These are phyloP conservation scores for human DNA, from an alignment of 2,113 vertebrate species.

Conservation along the genomic window GRCh38 chr16:29328001-29328500, in stretches of 20 bases:
- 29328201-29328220: neutral
- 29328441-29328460: neutral
- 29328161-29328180: neutral
- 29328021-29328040: neutral
- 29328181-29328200: neutral
- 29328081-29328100: neutral
- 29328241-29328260: neutral
- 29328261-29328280: neutral
- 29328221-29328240: neutral
- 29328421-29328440: neutral
- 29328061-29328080: neutral
- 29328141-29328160: neutral
- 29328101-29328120: neutral
- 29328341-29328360: neutral
- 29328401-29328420: accelerated
- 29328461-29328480: neutral
- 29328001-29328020: neutral
- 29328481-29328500: neutral
- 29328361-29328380: neutral
- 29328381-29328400: neutral
- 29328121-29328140: neutral
- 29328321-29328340: neutral
- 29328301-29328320: neutral
- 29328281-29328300: neutral
- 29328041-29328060: neutral